phyloP scores from a whole-genome alignment of 2,888 invertebrate genomes.

The Mythimna vitellina region DNA sequence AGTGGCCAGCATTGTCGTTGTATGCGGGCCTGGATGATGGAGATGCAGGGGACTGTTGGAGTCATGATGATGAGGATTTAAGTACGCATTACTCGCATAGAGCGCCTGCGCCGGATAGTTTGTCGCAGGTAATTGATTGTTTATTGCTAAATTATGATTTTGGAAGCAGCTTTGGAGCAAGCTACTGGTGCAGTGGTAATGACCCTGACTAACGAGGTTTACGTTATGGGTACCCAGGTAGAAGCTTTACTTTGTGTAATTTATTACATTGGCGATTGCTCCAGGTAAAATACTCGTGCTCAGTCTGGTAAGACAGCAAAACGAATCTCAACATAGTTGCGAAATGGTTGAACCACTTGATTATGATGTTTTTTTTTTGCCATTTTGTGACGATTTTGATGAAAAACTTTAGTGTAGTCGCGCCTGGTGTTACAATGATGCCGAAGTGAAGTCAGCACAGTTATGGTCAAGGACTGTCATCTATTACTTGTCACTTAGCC shows the following conservation, averaged over 20 bases:
- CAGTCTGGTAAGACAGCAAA: too few relatives aligned
- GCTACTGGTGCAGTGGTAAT: too few relatives aligned
- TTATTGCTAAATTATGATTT: too few relatives aligned
- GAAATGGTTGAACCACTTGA: too few relatives aligned
- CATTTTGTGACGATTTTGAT: constrained; percentile 1
- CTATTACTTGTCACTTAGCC: not conserved
- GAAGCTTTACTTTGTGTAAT: too few relatives aligned
- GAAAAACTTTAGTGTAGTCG: not conserved
- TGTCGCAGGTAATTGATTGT: constrained; percentile 93
- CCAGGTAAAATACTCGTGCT: too few relatives aligned
- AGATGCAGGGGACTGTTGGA: constrained; percentile 95
- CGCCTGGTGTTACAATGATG: not conserved
- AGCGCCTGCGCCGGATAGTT: constrained; percentile 87
- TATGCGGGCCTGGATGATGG: constrained; percentile 82
- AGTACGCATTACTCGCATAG: constrained; percentile 79
- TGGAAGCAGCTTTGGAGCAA: too few relatives aligned
- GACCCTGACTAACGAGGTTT: too few relatives aligned
- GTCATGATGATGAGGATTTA: constrained; percentile 98
- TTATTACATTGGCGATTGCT: too few relatives aligned
- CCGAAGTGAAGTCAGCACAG: not conserved
- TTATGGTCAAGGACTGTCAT: not conserved
- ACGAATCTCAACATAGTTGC: too few relatives aligned
- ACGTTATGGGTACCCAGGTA: too few relatives aligned
- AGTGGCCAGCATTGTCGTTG: constrained; percentile 88
- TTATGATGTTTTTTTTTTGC: not conserved